phyloP scores from a whole-genome alignment of 2,888 invertebrate genomes.

The Drosophila parthenogenetica region DNA sequence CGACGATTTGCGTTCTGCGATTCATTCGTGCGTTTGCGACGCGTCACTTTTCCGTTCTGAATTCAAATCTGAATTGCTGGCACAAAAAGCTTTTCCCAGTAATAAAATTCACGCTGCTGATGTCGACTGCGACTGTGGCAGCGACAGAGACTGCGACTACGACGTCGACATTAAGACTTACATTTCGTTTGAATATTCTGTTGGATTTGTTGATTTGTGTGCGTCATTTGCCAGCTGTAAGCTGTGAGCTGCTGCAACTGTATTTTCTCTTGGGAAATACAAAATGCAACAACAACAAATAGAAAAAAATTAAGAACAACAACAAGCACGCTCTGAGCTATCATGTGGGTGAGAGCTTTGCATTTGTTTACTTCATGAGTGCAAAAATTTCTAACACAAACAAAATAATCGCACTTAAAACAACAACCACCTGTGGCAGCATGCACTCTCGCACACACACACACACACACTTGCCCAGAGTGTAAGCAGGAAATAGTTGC shows the following conservation, averaged over 20 bases:
- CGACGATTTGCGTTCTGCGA: constrained; percentile 24
- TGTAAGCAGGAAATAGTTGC: constrained; percentile 38
- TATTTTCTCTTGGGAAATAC: background rate
- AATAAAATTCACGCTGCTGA: constrained; percentile 38
- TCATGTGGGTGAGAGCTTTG: constrained; percentile 29
- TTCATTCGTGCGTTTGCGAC: constrained; percentile 64
- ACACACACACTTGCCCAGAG: background rate
- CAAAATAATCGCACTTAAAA: background rate
- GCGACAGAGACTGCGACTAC: constrained; percentile 18
- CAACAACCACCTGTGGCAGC: constrained; percentile 53
- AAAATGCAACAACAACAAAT: constrained; percentile 25
- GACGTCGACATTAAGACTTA: constrained; percentile 22
- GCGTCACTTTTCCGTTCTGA: constrained; percentile 76
- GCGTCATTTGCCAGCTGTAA: constrained; percentile 35
- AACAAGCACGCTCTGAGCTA: background rate
- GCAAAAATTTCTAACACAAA: constrained; percentile 29
- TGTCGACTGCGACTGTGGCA: constrained; percentile 14
- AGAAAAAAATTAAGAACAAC: constrained; percentile 3
- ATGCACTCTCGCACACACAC: constrained; percentile 3
- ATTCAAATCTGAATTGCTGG: constrained; percentile 57
- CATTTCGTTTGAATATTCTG: constrained; percentile 17
- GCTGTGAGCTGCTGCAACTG: background rate
- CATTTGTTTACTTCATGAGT: constrained; percentile 37
- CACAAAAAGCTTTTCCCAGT: constrained; percentile 74
- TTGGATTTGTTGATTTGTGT: constrained; percentile 10